A percentile compares a stretch with the other conserved stretches of the same genome.
phyloP scores from a whole-genome alignment of 2,797 vertebrate genomes.

The Amazonetta brasiliensis region DNA sequence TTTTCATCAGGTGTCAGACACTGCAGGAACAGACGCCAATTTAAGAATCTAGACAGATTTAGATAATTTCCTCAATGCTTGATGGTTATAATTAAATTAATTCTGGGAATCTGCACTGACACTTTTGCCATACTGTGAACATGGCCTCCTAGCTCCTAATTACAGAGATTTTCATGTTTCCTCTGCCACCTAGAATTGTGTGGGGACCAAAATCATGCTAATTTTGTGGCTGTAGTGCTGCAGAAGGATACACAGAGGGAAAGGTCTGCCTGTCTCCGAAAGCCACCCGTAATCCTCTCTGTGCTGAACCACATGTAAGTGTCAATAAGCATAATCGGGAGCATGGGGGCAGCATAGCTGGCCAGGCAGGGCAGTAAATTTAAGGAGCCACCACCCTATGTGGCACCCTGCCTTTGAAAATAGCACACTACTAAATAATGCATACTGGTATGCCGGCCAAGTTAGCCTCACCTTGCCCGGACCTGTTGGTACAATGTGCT shows the following conservation, averaged over 20 bases:
- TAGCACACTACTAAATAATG: conserved; percentile 67
- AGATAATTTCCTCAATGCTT: conserved; percentile 45
- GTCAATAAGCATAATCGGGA: conserved; percentile 32
- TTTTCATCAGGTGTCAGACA: conserved; percentile 58
- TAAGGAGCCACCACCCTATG: conserved; percentile 58
- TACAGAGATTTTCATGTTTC: conserved; percentile 37
- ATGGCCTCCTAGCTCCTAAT: conserved; percentile 11
- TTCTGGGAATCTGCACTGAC: conserved; percentile 43
- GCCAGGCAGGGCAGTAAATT: conserved; percentile 26
- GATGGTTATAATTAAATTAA: conserved; percentile 64
- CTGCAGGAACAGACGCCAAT: conserved; percentile 19
- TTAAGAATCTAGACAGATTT: conserved; percentile 60
- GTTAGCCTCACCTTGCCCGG: conserved; percentile 64
- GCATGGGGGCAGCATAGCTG: conserved; percentile 50
- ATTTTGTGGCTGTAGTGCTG: conserved; percentile 25
- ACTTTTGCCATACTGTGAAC: background rate
- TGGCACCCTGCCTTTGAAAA: conserved; percentile 69
- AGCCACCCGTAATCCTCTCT: background rate
- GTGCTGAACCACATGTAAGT: conserved; percentile 52
- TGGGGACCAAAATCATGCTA: conserved; percentile 42
- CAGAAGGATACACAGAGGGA: background rate
- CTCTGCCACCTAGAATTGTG: background rate
- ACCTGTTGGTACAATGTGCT: conserved; percentile 57
- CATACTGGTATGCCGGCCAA: conserved; percentile 40
- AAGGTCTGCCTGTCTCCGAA: background rate